Evolutionary conservation across 2,888 invertebrate genomes (phyloP).

Genomic region (Seladonia tumulorum): DNA sequence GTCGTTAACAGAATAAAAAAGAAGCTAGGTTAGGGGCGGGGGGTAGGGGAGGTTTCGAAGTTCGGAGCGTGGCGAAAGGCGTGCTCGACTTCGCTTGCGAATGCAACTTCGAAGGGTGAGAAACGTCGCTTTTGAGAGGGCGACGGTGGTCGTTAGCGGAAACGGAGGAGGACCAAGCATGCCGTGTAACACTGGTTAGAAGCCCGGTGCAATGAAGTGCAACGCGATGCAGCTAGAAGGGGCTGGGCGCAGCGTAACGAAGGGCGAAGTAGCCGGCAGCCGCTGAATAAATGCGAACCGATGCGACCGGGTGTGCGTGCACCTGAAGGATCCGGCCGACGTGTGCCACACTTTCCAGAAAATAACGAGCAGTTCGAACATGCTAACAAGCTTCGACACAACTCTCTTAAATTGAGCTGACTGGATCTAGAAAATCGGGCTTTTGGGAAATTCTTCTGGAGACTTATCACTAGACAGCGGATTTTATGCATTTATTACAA

Average conservation of each 20-base stretch:
- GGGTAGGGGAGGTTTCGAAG: not conserved
- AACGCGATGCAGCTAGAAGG: slow-evolving; percentile 21
- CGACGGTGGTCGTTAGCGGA: slow-evolving; percentile 25
- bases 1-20: not conserved
- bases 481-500: too few relatives aligned
- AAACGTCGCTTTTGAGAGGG: not conserved
- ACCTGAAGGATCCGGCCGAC: slow-evolving; percentile 14
- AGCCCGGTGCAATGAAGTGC: slow-evolving; percentile 48
- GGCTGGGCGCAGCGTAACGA: slow-evolving; percentile 13
- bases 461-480: too few relatives aligned
- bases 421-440: too few relatives aligned
- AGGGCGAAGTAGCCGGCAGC: slow-evolving; percentile 4
- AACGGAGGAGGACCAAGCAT: slow-evolving; percentile 5
- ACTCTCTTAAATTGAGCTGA: not conserved
- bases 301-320: slow-evolving; percentile 18
- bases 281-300: slow-evolving; percentile 22
- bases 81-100: not conserved
- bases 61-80: not conserved
- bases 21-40: not conserved
- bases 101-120: slow-evolving; percentile 19
- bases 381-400: not conserved
- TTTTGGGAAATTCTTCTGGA: too few relatives aligned
- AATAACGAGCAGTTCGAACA: slow-evolving; percentile 2
- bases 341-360: not conserved
- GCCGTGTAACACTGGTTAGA: slow-evolving; percentile 29